phyloP scores from a whole-genome alignment of 2,113 vertebrate species.

The Chloropsis hardwickii region DNA sequence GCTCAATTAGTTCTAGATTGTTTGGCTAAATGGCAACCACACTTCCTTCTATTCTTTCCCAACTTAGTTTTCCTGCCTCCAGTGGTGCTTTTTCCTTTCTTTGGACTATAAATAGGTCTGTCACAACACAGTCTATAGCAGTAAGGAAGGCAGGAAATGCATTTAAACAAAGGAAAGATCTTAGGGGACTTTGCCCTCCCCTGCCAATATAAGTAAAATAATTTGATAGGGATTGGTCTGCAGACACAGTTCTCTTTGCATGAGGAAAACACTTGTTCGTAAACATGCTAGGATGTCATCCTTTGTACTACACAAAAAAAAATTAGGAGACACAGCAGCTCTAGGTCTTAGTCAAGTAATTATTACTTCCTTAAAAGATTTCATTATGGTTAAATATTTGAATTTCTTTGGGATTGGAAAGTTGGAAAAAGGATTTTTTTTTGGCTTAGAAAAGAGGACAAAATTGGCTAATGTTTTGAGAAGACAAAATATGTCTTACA shows the following conservation, averaged over 20 bases:
- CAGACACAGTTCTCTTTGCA: neutral
- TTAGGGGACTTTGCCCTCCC: neutral
- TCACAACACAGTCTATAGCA: conserved; percentile 74
- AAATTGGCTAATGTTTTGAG: neutral
- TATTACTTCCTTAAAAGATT: neutral
- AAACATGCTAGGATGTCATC: neutral
- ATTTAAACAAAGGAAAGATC: conserved; percentile 75
- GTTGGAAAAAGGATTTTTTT: neutral
- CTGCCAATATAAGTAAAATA: neutral
- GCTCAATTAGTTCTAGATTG: conserved; percentile 80
- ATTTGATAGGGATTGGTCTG: neutral
- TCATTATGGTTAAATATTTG: neutral
- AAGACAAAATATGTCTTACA: neutral
- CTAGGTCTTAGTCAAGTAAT: neutral
- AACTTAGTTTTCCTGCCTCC: conserved; percentile 93
- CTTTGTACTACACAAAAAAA: neutral
- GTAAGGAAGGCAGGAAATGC: conserved; percentile 85
- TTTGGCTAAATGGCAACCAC: conserved; percentile 85
- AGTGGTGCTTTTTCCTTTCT: conserved; percentile 78
- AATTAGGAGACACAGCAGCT: neutral
- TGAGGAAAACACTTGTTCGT: neutral
- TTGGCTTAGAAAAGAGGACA: neutral
- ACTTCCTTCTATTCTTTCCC: conserved; percentile 98
- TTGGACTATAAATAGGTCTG: conserved; percentile 86
- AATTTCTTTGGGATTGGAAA: neutral